Evolutionary conservation across 2,888 invertebrate genomes (phyloP), one percentile per base, ranked within the genome.

Genomic region (Tribolium freemani): DNA sequence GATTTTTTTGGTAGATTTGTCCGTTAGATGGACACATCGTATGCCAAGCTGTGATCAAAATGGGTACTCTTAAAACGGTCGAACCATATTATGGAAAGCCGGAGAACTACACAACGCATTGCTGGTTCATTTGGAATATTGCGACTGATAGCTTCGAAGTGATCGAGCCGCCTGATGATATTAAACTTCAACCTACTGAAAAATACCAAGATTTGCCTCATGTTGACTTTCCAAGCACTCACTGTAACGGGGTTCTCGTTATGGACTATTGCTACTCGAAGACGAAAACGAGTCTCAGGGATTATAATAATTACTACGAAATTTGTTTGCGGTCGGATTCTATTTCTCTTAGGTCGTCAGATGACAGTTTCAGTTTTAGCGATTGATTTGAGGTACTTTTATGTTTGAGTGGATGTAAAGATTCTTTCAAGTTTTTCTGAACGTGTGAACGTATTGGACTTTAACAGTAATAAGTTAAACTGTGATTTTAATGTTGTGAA

Each of bases 21-120:
- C 87, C 87, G 51, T 74, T 87, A 66, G 84, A 84, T 77, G 87
- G 87, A 45, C 83, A 85, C 77, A 85, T 87, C 69, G 79, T 86
- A 50, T 86, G 87, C 76, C 84, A 85, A 75, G 86, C 86, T 77
- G 84, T 84, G 79, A 86, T 87, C 77, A 86, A 85, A 82, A 85
- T 87, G 69, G 85, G 85, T 76, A 87, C 86, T 26, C 74, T 84
- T 64, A 74, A 76, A 70, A 76, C 78, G 63, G 72, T 75, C 38
- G 81, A 80, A 53, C 77, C 82, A 1, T 72, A 45, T 3, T 26
- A 80, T 57, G 79, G 82, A 9, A 82, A 81, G 72, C 83, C 83
- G 20, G 81, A 84, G 71, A 78, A 81, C 30, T 86, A 83, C 76
- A 80, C 83, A 9, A 80, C 86, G 8, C 82, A 82, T 69, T 86